Conservation (phyloP, 2,113 vertebrate genomes). For the Oncorhynchus keta region DNA sequence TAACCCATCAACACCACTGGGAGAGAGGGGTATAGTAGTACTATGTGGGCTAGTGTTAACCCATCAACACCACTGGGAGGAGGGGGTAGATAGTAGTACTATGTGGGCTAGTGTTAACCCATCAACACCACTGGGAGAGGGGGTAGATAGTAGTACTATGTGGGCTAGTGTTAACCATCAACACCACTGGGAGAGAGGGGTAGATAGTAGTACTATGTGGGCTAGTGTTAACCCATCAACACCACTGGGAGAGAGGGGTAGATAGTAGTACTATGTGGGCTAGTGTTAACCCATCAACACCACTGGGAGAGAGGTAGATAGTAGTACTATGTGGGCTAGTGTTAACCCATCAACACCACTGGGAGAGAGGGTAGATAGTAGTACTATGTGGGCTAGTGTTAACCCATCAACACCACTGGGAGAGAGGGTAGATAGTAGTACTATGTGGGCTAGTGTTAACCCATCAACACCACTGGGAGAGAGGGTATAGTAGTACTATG, state of each 20-base stretch:
- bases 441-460: neutral
- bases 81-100: neutral
- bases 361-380: no score
- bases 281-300: neutral
- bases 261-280: neutral
- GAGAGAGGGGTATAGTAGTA: no score
- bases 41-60: slow-evolving; percentile 25
- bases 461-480: neutral
- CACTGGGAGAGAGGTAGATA: no score
- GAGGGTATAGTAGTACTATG: no score
- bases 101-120: neutral
- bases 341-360: no score
- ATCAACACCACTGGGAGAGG: neutral
- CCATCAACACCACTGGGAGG: slow-evolving; percentile 26
- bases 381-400: slow-evolving; percentile 9
- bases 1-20: no score
- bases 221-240: slow-evolving; percentile 39
- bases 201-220: no score
- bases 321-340: no score
- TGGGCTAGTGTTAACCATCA: no score
- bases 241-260: slow-evolving; percentile 1
- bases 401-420: slow-evolving; percentile 35
- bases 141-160: no score
- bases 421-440: neutral
- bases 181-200: no score